Percentiles rank a stretch among this genome's conserved stretches.
Evolutionary conservation across 2,113 vertebrate genomes (phyloP).

Genomic region (Cettia cetti): DNA sequence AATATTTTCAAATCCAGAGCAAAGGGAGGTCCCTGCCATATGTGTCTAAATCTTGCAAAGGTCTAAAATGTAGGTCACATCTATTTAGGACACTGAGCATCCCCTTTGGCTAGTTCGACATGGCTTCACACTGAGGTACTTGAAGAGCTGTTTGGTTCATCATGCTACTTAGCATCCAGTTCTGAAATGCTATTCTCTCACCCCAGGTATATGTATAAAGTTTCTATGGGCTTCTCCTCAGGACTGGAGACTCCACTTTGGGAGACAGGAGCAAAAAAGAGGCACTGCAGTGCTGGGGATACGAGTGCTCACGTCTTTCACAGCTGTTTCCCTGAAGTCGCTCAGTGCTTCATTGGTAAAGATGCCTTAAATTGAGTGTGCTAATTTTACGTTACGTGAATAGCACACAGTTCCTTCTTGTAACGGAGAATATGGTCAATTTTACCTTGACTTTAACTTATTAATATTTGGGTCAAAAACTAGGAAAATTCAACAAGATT

Average conservation of each 20-base stretch:
- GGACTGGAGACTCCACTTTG: neutral
- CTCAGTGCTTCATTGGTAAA: neutral
- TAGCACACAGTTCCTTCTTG: neutral
- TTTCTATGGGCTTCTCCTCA: neutral
- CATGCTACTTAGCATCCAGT: neutral
- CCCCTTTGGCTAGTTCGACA: slow-evolving; percentile 38
- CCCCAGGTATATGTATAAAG: neutral
- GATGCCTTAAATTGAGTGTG: neutral
- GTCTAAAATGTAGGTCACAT: slow-evolving; percentile 56
- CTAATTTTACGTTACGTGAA: neutral
- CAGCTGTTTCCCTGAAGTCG: neutral
- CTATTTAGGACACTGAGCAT: slow-evolving; percentile 53
- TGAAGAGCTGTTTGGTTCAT: neutral
- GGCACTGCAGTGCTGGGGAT: neutral
- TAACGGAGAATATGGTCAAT: neutral
- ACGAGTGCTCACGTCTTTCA: accelerated
- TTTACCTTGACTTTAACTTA: neutral
- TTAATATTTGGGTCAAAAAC: neutral
- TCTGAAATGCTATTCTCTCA: neutral
- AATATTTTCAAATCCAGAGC: neutral
- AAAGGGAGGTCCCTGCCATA: slow-evolving; percentile 30
- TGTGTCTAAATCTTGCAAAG: slow-evolving; percentile 30
- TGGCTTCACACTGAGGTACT: neutral
- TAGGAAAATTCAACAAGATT: neutral
- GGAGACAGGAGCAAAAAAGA: neutral